Base-by-base conservation (phyloP, 2,888 invertebrate genomes). In the Rhamnusium bicolor region DNA sequence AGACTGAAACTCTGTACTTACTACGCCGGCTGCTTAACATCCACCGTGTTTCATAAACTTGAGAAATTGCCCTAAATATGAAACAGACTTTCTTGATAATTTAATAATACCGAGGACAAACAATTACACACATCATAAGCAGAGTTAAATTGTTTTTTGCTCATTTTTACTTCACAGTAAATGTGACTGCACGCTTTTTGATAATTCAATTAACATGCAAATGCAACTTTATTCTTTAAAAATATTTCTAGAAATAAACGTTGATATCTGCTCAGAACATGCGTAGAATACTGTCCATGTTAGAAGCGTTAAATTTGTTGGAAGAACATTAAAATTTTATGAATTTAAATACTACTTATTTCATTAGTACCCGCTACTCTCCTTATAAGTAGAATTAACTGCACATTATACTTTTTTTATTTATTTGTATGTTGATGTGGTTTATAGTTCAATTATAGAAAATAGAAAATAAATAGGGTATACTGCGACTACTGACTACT, bases 71-170 rank as follows among this genome's bases (percentile, higher is more conserved):
- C 56, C 63, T 54, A 51, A 72, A 70, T 75, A 68, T 63, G 68
- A 67, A 75, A 70, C 75, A 72, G 70, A 66, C 70, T 67, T 68
- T 62, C 67, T 63, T 61, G 51, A 63, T 75, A 72, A 72, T 75
- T 75, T 70, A 70, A 75, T 72, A 75, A 70, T 61, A 58, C 67
- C 66, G 53, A 61, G 72, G 70, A 75, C 69, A 63, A 61, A 54
- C 69, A 75, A 69, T 75, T 72, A 71, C 72, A 75, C 72, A 75
- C 72, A 70, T 70, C 72, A 70, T 70, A 75, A 70, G 67, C 70
- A 70, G 72, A 70, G 70, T 72, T 70, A 62, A 72, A 65, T 49
- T 47, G 24, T 62, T 62, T n/a, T 46, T 40, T 61, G 10, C 40
- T 61, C 19, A 18, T 32, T 40, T 61, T 40, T 61, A 27, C 24